A percentile compares a stretch with the other conserved stretches of the same genome.
Evolutionary conservation across 2,888 invertebrate genomes (phyloP).

Genomic region (Lepetodrilus schrolli): DNA sequence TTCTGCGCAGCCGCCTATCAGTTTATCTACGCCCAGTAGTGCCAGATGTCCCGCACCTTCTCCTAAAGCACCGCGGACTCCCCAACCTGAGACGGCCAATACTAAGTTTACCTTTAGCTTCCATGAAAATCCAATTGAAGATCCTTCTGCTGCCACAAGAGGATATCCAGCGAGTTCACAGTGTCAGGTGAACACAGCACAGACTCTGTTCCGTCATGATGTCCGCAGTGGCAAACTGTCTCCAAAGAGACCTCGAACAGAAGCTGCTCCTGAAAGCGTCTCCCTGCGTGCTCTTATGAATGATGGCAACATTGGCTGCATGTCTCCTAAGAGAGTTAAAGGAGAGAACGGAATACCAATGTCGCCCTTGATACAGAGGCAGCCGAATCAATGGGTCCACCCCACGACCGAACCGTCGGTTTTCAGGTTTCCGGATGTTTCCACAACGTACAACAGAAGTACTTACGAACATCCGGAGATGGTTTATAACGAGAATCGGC

Average conservation of each 20-base stretch:
- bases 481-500: not conserved
- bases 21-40: not conserved
- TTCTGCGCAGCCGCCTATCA: not conserved
- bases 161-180: too few species aligned
- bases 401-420: not conserved
- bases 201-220: constrained; percentile 22
- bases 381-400: not conserved
- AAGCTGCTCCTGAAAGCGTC: too few species aligned
- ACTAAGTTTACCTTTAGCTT: not conserved
- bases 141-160: too few species aligned
- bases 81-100: not conserved
- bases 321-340: constrained; percentile 1
- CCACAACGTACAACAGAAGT: too few species aligned
- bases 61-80: not conserved
- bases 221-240: too few species aligned
- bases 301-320: not conserved
- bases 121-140: too few species aligned
- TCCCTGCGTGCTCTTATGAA: too few species aligned
- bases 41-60: not conserved
- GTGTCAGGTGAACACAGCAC: not conserved
- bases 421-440: not conserved
- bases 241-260: too few species aligned
- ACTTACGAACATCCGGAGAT: not conserved
- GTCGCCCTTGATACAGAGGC: not conserved
- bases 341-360: not conserved